Base-by-base conservation (phyloP, 2,113 vertebrate genomes). In the Salminus brasiliensis region DNA sequence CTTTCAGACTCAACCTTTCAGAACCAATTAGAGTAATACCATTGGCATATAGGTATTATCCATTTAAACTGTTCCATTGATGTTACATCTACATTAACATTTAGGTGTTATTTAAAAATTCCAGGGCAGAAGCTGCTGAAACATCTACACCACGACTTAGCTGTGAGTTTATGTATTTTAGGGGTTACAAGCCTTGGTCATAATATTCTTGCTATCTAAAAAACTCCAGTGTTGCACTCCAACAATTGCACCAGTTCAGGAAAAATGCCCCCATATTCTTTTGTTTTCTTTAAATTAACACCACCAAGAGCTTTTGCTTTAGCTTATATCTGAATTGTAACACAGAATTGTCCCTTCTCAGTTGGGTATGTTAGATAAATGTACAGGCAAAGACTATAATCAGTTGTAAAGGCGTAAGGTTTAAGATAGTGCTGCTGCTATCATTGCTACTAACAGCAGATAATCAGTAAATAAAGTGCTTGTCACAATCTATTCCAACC, bases 111-210 rank as follows among this genome's bases (percentile, higher is more conserved):
- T 39, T 62, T 71, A 53, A 71, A 71, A 60, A 71, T 13, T 55
- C 55, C 53, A 39, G 25, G 41, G 67, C 57, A 69, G 55, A 36
- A 62, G 13, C 29, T 60, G 53, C 66, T 60, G 39, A 47, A 57
- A 60, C 23, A 60, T 27, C 53, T n/a, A 34, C 36, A 18, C 52
- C 25, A 29, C 18, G 68, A 78, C 39, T 27, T 27, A 27, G 62
- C 60, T 39, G 34, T 78, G 67, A 60, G 30, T 78, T 47, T 71
- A 71, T 53, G 69, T 78, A 60, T 59, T 69, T 69, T 78, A 71
- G 45, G 47, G 29, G 27, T 34, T 62, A 16, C 29, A 23, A 41
- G 1, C 15, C 47, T 52, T 71, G 45, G 36, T 52, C 45, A 62
- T 36, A 70, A 18, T 21, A 36, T 47, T 60, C 27, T 78, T 47